Evolutionary conservation across 1,140 invertebrate species (phyloP).

Genomic region (Ceratina australensis): DNA sequence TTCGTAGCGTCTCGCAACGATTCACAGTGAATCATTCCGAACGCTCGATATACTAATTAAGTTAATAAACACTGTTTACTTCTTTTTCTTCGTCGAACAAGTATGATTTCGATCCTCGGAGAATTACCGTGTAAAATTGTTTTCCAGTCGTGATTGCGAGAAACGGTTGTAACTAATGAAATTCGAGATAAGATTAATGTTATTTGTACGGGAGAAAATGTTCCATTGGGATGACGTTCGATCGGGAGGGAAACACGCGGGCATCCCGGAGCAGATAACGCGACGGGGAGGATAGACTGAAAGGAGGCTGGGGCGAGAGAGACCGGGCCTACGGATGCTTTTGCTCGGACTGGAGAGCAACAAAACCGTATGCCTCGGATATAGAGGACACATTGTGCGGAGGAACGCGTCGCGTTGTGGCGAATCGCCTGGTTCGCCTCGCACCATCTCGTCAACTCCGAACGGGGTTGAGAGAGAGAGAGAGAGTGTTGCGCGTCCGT

Average conservation of each 20-base stretch:
- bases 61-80: too few relatives aligned
- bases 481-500: constrained; percentile 20
- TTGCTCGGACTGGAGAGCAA: constrained; percentile 36
- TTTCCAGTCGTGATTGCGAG: too few relatives aligned
- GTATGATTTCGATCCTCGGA: too few relatives aligned
- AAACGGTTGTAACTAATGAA: too few relatives aligned
- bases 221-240: not conserved
- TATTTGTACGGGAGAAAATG: too few relatives aligned
- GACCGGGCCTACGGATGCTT: not conserved
- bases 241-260: constrained; percentile 14
- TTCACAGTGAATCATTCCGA: not conserved
- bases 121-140: too few relatives aligned
- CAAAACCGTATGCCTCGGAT: constrained; percentile 48
- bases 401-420: constrained; percentile 58
- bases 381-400: constrained; percentile 75
- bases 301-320: not conserved
- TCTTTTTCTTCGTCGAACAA: too few relatives aligned
- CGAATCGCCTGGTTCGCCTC: constrained; percentile 55
- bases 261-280: not conserved
- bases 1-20: too few relatives aligned
- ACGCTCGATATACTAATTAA: not conserved
- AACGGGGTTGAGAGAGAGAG: not conserved
- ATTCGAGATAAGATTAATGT: too few relatives aligned
- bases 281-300: not conserved
- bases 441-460: constrained; percentile 64